These are phyloP conservation scores for Gulo gulo DNA, from an alignment of 2,113 vertebrate species.

Conservation along the genomic window DNA sequence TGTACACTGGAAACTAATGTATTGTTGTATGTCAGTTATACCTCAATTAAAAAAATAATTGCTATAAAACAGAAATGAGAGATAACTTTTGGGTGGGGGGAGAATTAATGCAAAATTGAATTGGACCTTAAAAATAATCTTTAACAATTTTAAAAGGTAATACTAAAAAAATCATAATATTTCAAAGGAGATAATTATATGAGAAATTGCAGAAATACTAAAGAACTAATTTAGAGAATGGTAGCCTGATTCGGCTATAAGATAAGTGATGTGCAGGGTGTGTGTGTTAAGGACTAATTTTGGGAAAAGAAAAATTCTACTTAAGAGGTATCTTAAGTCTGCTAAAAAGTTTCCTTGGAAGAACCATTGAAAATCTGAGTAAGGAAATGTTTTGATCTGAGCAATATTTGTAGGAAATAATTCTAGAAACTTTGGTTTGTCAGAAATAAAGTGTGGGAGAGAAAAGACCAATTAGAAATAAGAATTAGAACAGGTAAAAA, in stretches of 20 bases:
- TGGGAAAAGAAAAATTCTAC: background rate
- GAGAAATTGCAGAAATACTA: background rate
- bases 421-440: background rate
- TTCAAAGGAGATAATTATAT: background rate
- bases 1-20: background rate
- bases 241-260: background rate
- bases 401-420: background rate
- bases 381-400: background rate
- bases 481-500: background rate
- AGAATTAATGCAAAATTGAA: background rate
- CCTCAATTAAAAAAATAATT: background rate
- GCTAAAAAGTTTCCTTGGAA: slow-evolving; percentile 11
- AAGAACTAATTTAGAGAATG: background rate
- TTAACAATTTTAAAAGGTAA: background rate
- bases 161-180: background rate
- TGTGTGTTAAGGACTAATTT: background rate
- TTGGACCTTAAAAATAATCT: background rate
- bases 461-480: background rate
- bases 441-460: background rate
- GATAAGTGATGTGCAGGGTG: background rate
- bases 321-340: background rate
- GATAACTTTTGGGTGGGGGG: background rate
- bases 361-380: background rate
- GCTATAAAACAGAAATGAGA: background rate
- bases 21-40: background rate